Evolutionary conservation across 1,140 invertebrate species (phyloP).

Genomic region (Leptoteleia sp.): DNA sequence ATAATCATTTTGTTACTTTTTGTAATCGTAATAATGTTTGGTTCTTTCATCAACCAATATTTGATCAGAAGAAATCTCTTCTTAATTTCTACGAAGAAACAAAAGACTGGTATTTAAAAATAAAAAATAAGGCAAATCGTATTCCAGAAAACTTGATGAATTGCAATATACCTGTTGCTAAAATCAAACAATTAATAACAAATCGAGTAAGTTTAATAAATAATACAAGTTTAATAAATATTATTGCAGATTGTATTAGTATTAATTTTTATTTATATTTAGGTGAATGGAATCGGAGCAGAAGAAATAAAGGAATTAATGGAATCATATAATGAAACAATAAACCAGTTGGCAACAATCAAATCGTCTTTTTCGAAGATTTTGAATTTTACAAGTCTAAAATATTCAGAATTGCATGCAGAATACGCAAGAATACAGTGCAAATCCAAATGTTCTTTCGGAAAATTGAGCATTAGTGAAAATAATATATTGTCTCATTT

Average conservation of each 20-base stretch:
- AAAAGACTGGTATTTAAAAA: constrained; percentile 62
- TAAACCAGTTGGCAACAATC: constrained; percentile 1
- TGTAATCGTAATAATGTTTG: constrained; percentile 1
- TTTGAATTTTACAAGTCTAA: constrained; percentile 1
- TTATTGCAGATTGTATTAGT: too few relatives aligned
- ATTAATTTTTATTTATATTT: constrained; percentile 10
- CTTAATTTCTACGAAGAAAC: constrained; percentile 58
- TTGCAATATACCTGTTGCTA: constrained; percentile 7
- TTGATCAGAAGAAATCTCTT: neutral
- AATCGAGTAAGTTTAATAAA: constrained; percentile 6
- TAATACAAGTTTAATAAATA: neutral
- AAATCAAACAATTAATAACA: constrained; percentile 17
- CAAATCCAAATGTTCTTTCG: constrained; percentile 11
- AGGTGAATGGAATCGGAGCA: constrained; percentile 65
- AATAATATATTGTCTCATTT: constrained; percentile 14
- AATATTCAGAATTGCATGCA: constrained; percentile 5
- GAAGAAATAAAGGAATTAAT: constrained; percentile 52
- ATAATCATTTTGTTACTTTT: constrained; percentile 13
- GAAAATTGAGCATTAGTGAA: constrained; percentile 5
- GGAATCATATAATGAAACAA: constrained; percentile 41
- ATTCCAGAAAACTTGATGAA: constrained; percentile 14
- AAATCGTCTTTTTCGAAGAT: constrained; percentile 2
- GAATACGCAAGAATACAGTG: constrained; percentile 1
- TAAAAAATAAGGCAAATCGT: constrained; percentile 19
- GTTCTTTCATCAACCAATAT: constrained; percentile 14